Evolutionary conservation across 2,888 invertebrate genomes (phyloP), one percentile per base, ranked within the genome.

Genomic region (Dicyrtomina minuta): DNA sequence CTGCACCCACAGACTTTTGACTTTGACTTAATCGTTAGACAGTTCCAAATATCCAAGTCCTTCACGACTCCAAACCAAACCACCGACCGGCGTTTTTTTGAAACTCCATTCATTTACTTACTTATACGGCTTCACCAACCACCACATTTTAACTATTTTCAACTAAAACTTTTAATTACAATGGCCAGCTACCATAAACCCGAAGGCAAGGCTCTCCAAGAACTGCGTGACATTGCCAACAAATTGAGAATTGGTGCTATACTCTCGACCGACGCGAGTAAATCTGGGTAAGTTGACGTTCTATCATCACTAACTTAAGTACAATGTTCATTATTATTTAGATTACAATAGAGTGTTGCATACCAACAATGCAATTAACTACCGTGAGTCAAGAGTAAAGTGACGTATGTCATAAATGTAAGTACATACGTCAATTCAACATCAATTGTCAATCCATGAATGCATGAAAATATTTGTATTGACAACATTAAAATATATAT

Each of bases 221-320:
- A 91, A 80, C 84, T 95, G 75, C 88, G 89, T 82, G 96, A 97
- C 82, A 89, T 97, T 79, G 97, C 99, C 46, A 95, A 95, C 82
- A 93, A 92, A 81, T 84, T 99, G 77, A 88, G 99, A 80, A 92
- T 99, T 81, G 90, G 96, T 84, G 92, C 95, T 72, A 89, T 99
- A 79, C 87, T 88, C 71, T 88, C 96, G 65, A 99, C 99, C 68
- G 90, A 93, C 83, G 93, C 94, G 64, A 91, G 94, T 69, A 97
- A 97, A 83, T 97, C 97, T 65, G 97, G 97, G 96, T 96, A 58
- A 65, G 65, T 20, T 8, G 26, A 20, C 10, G 20, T 26, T 12
- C 5, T 26, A 8, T 33, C 3, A 33, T 33, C 33, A 33, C 8
- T 3, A 5, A 33, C 33, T 33, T 33, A 33, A 33, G 12, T 61